phyloP scores from a whole-genome alignment of 2,113 vertebrate genomes.

The Apodemus sylvaticus region DNA sequence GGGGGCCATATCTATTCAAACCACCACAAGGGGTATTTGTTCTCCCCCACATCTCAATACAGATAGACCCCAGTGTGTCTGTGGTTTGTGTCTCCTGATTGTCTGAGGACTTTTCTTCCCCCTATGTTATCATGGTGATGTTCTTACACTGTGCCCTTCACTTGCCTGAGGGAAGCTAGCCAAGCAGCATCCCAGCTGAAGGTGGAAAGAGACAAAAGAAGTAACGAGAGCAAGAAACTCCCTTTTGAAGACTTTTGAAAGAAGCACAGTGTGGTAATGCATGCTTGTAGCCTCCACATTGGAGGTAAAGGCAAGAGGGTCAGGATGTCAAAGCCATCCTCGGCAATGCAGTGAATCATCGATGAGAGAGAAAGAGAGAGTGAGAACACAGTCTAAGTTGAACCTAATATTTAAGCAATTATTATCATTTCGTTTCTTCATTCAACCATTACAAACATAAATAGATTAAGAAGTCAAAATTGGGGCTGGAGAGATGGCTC shows the following conservation, averaged over 20 bases:
- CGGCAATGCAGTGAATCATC: not conserved
- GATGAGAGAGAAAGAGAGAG: not conserved
- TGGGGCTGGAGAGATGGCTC: no score
- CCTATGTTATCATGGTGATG: not conserved
- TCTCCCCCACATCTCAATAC: not conserved
- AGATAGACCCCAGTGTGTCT: not conserved
- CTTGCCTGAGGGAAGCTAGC: not conserved
- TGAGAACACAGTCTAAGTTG: not conserved
- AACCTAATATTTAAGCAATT: not conserved
- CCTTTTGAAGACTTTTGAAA: not conserved
- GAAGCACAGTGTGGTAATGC: not conserved
- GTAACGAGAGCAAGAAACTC: not conserved
- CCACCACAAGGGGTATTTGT: not conserved
- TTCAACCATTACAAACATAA: not conserved
- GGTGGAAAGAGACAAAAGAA: not conserved
- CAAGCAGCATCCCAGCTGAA: not conserved
- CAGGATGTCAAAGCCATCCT: not conserved
- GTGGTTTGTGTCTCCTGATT: no score
- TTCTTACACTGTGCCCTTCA: not conserved
- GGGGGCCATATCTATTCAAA: not conserved
- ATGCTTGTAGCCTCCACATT: no score
- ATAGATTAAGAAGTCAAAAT: not conserved
- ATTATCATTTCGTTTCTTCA: not conserved
- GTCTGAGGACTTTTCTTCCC: not conserved
- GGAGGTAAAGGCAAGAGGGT: not conserved